Percentiles rank a stretch among this genome's conserved stretches.
phyloP scores from a whole-genome alignment of 2,113 vertebrate species.

The Phrynosoma platyrhinos region DNA sequence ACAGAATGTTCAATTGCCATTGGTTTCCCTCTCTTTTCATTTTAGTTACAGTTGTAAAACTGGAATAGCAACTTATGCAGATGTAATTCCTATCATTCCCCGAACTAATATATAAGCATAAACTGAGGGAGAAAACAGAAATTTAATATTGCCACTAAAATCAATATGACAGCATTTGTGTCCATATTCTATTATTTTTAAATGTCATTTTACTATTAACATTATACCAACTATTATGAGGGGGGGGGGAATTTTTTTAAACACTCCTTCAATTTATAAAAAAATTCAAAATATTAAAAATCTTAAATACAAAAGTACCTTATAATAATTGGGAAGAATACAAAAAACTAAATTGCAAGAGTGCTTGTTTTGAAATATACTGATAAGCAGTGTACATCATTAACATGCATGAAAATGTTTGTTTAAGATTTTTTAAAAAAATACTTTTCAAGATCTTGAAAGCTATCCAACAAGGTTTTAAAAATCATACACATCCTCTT shows the following conservation, averaged over 20 bases:
- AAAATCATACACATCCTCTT: not conserved
- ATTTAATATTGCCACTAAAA: not conserved
- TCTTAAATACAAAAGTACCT: not conserved
- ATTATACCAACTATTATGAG: not conserved
- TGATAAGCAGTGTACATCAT: not conserved
- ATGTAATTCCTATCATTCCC: not conserved
- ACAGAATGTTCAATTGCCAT: not conserved
- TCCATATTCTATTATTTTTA: not conserved
- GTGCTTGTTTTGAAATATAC: not conserved
- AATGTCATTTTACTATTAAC: not conserved
- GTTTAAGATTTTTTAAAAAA: slow-evolving; percentile 1
- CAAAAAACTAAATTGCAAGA: not conserved
- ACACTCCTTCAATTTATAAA: not conserved
- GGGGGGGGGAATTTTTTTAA: too few relatives aligned
- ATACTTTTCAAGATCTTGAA: not conserved
- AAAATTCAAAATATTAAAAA: not conserved
- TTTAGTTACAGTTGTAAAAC: not conserved
- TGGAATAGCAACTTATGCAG: not conserved
- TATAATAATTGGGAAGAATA: not conserved
- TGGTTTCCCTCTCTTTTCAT: not conserved
- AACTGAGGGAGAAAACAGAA: not conserved
- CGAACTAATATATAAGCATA: not conserved
- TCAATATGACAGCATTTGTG: not conserved
- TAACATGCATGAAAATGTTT: not conserved
- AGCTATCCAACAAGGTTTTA: not conserved